Evolutionary conservation across 2,888 invertebrate species (phyloP).

Genomic region (Agriopis leucophaearia): DNA sequence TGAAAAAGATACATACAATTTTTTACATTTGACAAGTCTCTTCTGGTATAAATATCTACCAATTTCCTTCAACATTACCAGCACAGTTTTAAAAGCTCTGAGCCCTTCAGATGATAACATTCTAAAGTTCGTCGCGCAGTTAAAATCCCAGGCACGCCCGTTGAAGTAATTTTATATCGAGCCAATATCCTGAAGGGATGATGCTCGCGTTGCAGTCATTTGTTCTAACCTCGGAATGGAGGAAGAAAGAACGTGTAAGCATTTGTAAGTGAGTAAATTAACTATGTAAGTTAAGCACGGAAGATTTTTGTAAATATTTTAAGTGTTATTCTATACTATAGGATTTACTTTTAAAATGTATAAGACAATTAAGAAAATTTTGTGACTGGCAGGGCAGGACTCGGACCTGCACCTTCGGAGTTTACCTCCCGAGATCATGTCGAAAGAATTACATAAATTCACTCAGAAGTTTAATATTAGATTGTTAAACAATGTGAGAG

Average conservation of each 20-base stretch:
- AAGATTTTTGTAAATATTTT: too few relatives aligned
- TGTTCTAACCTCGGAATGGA: conserved; percentile 43
- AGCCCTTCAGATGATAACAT: conserved; percentile 39
- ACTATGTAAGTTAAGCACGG: too few relatives aligned
- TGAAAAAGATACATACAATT: too few relatives aligned
- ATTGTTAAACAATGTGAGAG: too few relatives aligned
- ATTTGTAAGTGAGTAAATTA: neutral
- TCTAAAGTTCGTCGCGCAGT: conserved; percentile 32
- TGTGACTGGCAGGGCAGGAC: too few relatives aligned
- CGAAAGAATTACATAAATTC: too few relatives aligned
- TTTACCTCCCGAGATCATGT: too few relatives aligned
- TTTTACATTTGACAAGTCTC: neutral
- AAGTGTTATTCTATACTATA: too few relatives aligned
- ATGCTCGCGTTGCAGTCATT: conserved; percentile 50
- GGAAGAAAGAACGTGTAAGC: conserved; percentile 17
- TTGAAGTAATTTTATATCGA: conserved; percentile 65
- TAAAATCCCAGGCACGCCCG: conserved; percentile 58
- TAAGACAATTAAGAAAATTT: too few relatives aligned
- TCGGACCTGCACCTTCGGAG: too few relatives aligned
- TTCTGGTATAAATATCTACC: neutral
- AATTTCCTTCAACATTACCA: neutral
- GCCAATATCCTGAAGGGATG: conserved; percentile 64
- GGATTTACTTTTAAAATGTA: too few relatives aligned
- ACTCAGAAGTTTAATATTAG: too few relatives aligned
- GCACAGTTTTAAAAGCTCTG: neutral